A percentile compares a stretch with the other conserved stretches of the same genome.
Evolutionary conservation across 2,797 vertebrate genomes (phyloP).

Genomic region (Peromyscus melanophrys): DNA sequence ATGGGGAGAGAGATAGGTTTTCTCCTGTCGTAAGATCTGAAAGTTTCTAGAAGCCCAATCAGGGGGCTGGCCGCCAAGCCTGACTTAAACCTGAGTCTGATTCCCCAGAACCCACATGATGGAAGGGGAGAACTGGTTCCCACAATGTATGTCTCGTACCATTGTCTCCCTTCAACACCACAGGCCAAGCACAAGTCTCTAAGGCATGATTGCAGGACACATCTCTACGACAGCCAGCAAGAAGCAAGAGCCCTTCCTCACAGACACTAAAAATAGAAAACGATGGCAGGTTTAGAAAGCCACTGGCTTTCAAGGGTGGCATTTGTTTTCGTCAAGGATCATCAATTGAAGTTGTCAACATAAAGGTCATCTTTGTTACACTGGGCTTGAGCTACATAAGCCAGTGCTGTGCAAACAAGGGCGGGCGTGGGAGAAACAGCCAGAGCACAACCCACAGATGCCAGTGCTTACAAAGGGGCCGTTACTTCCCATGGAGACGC

Average conservation of each 20-base stretch:
- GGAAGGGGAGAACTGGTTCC: not conserved
- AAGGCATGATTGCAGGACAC: not conserved
- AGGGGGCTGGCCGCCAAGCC: no score
- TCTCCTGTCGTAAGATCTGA: not conserved
- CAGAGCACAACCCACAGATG: not conserved
- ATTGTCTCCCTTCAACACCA: not conserved
- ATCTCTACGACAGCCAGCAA: not conserved
- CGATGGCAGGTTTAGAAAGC: not conserved
- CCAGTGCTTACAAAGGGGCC: not conserved
- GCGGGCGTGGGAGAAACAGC: no score
- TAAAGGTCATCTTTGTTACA: not conserved
- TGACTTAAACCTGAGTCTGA: not conserved
- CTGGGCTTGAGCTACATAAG: not conserved
- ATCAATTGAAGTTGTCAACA: not conserved
- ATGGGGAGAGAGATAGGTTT: not conserved
- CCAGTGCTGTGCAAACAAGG: not conserved
- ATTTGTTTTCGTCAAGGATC: not conserved
- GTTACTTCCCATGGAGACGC: not conserved
- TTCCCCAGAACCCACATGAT: not conserved
- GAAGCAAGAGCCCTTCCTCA: not conserved
- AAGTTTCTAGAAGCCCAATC: not conserved
- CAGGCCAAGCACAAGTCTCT: not conserved
- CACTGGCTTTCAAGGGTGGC: not conserved
- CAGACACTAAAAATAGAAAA: not conserved
- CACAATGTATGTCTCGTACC: fast-evolving